Conservation (phyloP, 2,797 vertebrate genomes). For the Tinamus major region DNA sequence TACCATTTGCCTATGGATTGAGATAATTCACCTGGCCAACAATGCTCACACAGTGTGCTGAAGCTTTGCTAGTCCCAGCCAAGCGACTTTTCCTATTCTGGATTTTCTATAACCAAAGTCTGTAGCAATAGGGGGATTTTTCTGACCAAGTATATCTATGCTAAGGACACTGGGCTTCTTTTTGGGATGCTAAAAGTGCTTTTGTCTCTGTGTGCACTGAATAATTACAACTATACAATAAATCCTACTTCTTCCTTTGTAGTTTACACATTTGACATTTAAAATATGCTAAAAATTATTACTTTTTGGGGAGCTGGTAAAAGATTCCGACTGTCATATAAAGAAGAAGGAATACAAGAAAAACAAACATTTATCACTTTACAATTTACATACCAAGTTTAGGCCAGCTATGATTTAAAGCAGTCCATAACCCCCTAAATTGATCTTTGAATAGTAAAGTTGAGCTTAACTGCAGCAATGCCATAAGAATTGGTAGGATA, state of each 20-base stretch:
- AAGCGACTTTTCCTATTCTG: neutral
- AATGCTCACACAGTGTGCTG: neutral
- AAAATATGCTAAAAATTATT: conserved; percentile 28
- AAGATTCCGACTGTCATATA: conserved; percentile 43
- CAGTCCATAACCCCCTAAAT: conserved; percentile 44
- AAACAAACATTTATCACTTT: conserved; percentile 14
- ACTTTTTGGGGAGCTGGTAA: neutral
- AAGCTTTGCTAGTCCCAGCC: neutral
- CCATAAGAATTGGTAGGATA: conserved; percentile 4
- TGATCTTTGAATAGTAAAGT: conserved; percentile 43
- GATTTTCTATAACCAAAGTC: neutral
- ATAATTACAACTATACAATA: conserved; percentile 8
- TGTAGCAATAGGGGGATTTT: neutral
- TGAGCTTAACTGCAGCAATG: conserved; percentile 28
- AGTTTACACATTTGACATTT: neutral
- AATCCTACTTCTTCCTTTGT: neutral
- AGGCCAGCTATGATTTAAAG: conserved; percentile 64
- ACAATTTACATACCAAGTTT: conserved; percentile 57
- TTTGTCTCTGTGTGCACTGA: neutral
- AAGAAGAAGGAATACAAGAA: conserved; percentile 45
- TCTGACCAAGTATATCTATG: neutral
- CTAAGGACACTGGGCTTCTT: neutral
- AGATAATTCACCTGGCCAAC: neutral
- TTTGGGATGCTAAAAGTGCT: neutral
- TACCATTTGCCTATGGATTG: neutral